Evolutionary conservation across 2,113 vertebrate species (phyloP), one percentile per base, ranked within the genome.

Genomic region (Loxodonta africana): DNA sequence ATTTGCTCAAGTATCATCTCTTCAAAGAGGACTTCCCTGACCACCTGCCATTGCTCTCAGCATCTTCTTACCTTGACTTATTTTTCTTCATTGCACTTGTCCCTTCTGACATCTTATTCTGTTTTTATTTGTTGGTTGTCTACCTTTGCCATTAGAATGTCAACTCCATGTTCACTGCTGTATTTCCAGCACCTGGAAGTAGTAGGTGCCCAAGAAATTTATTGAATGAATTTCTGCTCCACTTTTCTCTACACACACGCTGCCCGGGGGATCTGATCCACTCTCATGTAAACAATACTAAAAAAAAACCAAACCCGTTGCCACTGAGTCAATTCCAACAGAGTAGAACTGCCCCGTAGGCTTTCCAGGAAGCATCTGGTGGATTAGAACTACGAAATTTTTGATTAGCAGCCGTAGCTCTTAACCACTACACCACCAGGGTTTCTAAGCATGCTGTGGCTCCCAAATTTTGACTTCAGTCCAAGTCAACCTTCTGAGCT

Each of bases 381-480:
- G 48, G 48, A 48, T 8, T 48, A 7, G 48, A 48, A 48, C 10
- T 7, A 48, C 48, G 5, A 48, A 48, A 7, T 5, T 48, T 48
- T 7, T 48, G 48, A 10, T 48, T 48, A 48, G 48, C 48, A 48
- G 10, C 48, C 6, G 5, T 48, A 48, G 48, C 48, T 48, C 48
- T 48, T 48, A 7, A 48, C 48, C 48, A 48, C 48, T 48, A 48
- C 10, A 10, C 48, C 48, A 48, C 48, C 48, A 48, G 48, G 10
- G 48, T 48, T 48, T 48, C 48, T 10, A 48, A 48, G 48, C 48
- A 48, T 48, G 48, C 48, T 48, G 48, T 60, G 44, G 23, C 33
- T 94, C 93, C 95, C 33, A 25, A 76, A 77, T 51, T 33, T 67
- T 90, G 94, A 90, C 91, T 82, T 94, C 28, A 91, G 44, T 30